These are phyloP conservation scores for Neogobius melanostomus DNA, from an alignment of 2,113 vertebrate species.

Conservation along the genomic window DNA sequence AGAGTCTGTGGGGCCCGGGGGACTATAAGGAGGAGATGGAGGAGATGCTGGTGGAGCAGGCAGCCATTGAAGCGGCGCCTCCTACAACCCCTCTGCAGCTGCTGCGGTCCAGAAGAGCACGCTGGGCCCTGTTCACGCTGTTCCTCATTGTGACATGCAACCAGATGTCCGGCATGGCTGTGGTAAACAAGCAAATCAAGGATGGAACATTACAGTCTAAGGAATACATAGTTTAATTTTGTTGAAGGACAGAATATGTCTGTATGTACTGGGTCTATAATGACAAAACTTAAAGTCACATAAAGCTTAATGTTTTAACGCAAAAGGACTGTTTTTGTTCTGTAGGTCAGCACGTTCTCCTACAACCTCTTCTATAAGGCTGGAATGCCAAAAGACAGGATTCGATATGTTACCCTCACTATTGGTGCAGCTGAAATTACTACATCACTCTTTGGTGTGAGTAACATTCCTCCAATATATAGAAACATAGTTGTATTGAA, in stretches of 20 bases:
- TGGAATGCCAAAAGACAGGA: conserved; percentile 73
- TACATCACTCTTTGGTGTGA: conserved; percentile 77
- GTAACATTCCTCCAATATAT: conserved; percentile 34
- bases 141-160: conserved; percentile 71
- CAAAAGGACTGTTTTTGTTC: neutral
- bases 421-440: conserved; percentile 77
- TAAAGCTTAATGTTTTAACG: neutral
- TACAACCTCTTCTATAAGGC: conserved; percentile 77
- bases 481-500: no score
- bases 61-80: conserved; percentile 55
- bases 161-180: conserved; percentile 81
- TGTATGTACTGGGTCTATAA: no score
- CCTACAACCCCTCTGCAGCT: conserved; percentile 72
- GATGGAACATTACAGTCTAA: neutral
- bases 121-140: conserved; percentile 80
- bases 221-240: no score
- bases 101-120: conserved; percentile 61
- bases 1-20: conserved; percentile 75
- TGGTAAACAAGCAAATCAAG: conserved; percentile 67
- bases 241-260: no score
- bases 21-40: conserved; percentile 76
- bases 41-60: conserved; percentile 82
- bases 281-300: no score
- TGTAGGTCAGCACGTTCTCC: conserved; percentile 80
- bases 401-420: conserved; percentile 79